Evolutionary conservation across 2,888 invertebrate genomes (phyloP).

Genomic region (Eledone cirrhosa): DNA sequence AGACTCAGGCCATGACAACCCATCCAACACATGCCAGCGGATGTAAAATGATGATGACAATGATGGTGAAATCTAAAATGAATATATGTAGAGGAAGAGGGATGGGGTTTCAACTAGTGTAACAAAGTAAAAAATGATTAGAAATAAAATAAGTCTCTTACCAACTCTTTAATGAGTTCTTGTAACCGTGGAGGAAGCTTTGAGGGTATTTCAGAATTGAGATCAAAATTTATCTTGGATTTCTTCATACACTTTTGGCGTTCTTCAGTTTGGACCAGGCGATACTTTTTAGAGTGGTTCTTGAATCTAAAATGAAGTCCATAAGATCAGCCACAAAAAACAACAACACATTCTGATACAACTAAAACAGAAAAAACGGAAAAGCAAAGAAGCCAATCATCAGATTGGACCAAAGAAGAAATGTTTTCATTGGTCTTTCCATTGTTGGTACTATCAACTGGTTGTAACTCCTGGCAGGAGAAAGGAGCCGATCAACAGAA

Average conservation of each 20-base stretch:
- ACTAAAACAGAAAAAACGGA: neutral
- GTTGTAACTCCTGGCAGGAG: too few relatives aligned
- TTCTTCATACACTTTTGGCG: constrained; percentile 41
- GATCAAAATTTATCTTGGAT: constrained; percentile 57
- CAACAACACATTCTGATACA: neutral
- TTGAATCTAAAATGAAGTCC: constrained; percentile 49
- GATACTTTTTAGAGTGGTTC: constrained; percentile 68
- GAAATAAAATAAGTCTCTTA: constrained; percentile 41
- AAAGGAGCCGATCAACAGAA: too few relatives aligned
- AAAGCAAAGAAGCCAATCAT: too few relatives aligned
- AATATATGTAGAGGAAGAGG: constrained; percentile 28
- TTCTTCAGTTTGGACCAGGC: constrained; percentile 66
- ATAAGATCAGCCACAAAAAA: neutral
- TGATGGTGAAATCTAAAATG: too few relatives aligned
- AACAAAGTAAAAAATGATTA: neutral
- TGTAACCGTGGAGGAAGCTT: constrained; percentile 60
- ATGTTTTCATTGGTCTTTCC: too few relatives aligned
- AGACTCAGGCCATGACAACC: too few relatives aligned
- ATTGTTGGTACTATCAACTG: too few relatives aligned
- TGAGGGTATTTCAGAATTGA: constrained; percentile 63
- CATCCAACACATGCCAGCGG: too few relatives aligned
- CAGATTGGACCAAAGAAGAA: too few relatives aligned
- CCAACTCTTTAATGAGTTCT: constrained; percentile 66
- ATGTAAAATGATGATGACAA: too few relatives aligned
- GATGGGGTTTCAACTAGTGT: neutral